Base-by-base conservation (phyloP, 2,888 invertebrate genomes). In the Nasonovia ribisnigri region DNA sequence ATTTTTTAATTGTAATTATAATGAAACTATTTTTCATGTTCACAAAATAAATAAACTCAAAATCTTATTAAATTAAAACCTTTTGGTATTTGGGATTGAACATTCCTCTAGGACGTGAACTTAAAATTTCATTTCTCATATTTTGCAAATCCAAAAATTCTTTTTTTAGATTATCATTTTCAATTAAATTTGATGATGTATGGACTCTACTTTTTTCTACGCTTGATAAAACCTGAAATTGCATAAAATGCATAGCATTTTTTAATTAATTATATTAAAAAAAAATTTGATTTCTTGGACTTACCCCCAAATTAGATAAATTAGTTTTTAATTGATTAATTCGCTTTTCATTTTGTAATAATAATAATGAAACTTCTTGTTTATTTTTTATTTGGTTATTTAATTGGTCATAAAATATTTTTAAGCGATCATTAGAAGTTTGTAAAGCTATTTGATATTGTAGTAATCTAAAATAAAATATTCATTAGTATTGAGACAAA, bases 21-120 rank as follows among this genome's bases (percentile, higher is more conserved):
- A 77, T 6, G 36, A 36, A 77, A 36, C 8, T 10, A 36, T 77
- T 77, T 77, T 36, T 36, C 6, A 36, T 36, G 77, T 77, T 20
- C 8, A 24, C 42, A 36, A 88, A 88, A 36, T 88, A 54, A 51
- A 26, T 46, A 36, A 57, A 88, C 11, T 88, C 42, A 42, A 88
- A 42, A 54, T 87, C 4, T 20, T 51, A 51, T 51, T 88, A 11
- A n/a, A 36, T 51, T 36, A 88, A 51, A 54, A 93, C 93, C 60
- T 93, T 93, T 60, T 93, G 90, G 29, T 90, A 86, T 86, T 93
- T 93, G 60, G 90, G 86, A 90, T 93, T 93, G 29, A 93, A 93
- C 90, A 93, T 93, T 86, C 90, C 93, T 93, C 1, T 93, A 48
- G 93, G 93, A 26, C 93, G 46, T 8, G 29, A 90, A 42, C 90